A percentile compares a stretch with the other conserved stretches of the same genome.
These are phyloP conservation scores for Phortica variegata DNA, from an alignment of 1,140 invertebrate genomes.

Conservation along the genomic window DNA sequence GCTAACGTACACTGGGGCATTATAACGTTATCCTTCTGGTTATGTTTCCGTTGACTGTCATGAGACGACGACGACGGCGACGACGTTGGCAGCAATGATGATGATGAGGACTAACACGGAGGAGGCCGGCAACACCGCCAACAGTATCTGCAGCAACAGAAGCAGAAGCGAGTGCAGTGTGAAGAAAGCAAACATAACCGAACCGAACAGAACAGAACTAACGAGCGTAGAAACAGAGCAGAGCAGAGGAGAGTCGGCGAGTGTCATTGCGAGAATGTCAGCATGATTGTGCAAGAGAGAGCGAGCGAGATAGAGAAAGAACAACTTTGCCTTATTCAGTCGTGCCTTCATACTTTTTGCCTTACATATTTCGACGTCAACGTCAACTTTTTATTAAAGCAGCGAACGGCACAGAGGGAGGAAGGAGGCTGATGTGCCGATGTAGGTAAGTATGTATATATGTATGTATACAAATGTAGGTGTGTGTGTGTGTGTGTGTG, in stretches of 20 bases:
- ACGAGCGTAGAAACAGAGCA: too few species aligned
- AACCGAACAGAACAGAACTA: too few species aligned
- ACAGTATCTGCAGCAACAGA: slow-evolving; percentile 1
- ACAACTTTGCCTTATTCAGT: too few species aligned
- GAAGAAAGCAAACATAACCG: too few species aligned
- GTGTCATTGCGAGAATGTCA: slow-evolving; percentile 36
- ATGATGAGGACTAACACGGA: background rate
- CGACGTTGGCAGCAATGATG: background rate
- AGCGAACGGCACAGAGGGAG: slow-evolving; percentile 17
- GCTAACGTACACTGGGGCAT: slow-evolving; percentile 48
- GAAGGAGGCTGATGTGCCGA: slow-evolving; percentile 8
- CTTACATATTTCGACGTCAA: too few species aligned
- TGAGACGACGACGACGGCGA: slow-evolving; percentile 23
- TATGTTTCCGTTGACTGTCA: slow-evolving; percentile 50
- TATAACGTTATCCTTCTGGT: slow-evolving; percentile 55
- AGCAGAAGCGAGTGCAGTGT: background rate
- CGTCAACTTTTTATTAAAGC: slow-evolving; percentile 38
- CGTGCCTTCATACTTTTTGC: too few species aligned
- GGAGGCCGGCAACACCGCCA: too few species aligned
- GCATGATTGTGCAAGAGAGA: too few species aligned
- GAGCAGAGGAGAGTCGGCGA: background rate
- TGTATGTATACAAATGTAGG: too few species aligned
- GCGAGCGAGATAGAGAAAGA: too few species aligned
- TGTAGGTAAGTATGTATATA: too few species aligned
- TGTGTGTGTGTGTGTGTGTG: too few species aligned